Base-by-base conservation (phyloP, 2,113 vertebrate genomes). In the Eublepharis macularius region DNA sequence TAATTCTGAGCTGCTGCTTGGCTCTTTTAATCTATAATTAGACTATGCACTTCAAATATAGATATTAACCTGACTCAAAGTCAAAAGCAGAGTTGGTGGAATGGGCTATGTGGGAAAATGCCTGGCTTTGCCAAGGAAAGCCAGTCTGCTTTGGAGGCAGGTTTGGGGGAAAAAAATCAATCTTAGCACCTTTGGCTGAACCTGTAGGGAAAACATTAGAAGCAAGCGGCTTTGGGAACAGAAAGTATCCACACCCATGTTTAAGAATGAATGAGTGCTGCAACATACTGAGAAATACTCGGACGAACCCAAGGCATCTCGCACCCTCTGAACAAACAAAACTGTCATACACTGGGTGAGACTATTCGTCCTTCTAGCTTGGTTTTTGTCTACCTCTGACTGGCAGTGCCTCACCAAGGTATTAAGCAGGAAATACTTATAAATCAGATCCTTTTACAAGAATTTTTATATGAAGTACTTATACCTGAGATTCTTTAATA, bases 11-110 rank as follows among this genome's bases (percentile, higher is more conserved):
- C 89, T 79, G 70, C 74, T 11, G 1, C 83, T 88, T 86, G 69
- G 81, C 81, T 65, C 75, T 85, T 54, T 86, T 93, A 88, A 89
- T 89, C 86, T 92, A 82, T 82, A 89, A 84, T 85, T 83, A 94
- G 89, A 86, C 85, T 74, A 81, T 19, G 77, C 82, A 87, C 82
- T 91, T 92, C 91, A 93, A 93, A 93, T 91, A 93, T 65, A 88
- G 86, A 88, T 87, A 86, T 92, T 91, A 87, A 80, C 34, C 84
- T 89, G 81, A 90, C 72, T 91, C 66, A 60, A 65, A 75, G 85
- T 83, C 91, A 89, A 90, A 92, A 32, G 68, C 34, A 86, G 68
- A 86, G 63, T 32, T 77, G 76, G 69, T 82, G 60, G 78, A 89
- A 76, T 0, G 47, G 73, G 83, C 47, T 73, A 83, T 91, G 41